phyloP scores from a whole-genome alignment of 2,797 vertebrate species.

The Pyrocephalus nanus region DNA sequence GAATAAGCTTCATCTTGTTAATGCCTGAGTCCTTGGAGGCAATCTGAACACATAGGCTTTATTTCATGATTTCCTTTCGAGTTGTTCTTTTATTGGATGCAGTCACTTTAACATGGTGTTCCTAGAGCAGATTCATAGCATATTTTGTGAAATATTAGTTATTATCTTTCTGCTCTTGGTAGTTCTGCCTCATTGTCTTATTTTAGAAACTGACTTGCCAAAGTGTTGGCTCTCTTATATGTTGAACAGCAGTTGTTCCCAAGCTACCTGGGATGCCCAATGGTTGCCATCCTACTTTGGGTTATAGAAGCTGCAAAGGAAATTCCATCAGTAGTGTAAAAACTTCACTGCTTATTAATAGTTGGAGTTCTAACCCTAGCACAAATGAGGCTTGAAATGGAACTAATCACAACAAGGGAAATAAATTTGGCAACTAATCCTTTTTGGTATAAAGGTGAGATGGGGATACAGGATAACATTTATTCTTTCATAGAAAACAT shows the following conservation, averaged over 20 bases:
- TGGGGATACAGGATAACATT: not conserved
- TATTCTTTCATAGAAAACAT: not conserved
- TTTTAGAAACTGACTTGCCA: not conserved
- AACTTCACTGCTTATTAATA: not conserved
- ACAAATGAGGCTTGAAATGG: slow-evolving; percentile 13
- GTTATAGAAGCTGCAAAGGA: not conserved
- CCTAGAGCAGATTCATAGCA: not conserved
- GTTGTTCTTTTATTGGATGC: not conserved
- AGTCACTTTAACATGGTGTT: not conserved
- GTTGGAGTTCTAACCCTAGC: not conserved
- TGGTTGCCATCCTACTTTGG: not conserved
- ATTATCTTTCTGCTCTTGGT: not conserved
- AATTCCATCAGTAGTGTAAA: not conserved
- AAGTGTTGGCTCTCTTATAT: not conserved
- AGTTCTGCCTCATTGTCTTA: not conserved
- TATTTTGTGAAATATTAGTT: not conserved
- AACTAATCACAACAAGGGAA: not conserved
- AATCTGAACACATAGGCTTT: not conserved
- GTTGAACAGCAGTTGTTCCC: not conserved
- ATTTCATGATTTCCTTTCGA: not conserved
- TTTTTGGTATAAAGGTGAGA: not conserved
- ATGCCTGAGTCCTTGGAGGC: not conserved
- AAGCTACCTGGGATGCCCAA: not conserved
- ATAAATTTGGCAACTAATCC: not conserved
- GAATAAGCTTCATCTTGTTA: not conserved